Percentiles rank a stretch among this genome's conserved stretches.
These are phyloP conservation scores for Euwallacea similis DNA, from an alignment of 1,140 invertebrate species.

Conservation along the genomic window DNA sequence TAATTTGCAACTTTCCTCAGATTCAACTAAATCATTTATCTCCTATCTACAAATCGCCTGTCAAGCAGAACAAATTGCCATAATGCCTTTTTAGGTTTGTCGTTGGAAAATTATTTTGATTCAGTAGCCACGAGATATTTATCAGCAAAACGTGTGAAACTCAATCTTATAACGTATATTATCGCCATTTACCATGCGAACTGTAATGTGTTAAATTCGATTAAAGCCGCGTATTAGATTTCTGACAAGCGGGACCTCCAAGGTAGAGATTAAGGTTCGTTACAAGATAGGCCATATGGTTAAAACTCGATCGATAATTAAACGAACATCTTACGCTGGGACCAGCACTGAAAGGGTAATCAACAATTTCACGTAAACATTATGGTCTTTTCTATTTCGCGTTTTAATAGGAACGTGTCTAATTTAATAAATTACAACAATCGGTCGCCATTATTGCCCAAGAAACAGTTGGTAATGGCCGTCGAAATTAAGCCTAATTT, in stretches of 20 bases:
- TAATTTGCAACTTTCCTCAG: too few species aligned
- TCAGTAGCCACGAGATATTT: conserved; percentile 34
- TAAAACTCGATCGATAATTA: background rate
- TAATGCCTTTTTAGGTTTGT: conserved; percentile 23
- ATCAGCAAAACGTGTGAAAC: conserved; percentile 38
- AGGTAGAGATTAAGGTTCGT: conserved; percentile 38
- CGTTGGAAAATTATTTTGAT: conserved; percentile 27
- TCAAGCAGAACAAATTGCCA: conserved; percentile 15
- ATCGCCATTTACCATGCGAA: conserved; percentile 39
- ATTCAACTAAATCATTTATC: conserved; percentile 1
- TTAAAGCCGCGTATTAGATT: conserved; percentile 45
- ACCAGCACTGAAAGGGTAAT: background rate
- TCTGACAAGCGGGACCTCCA: conserved; percentile 45
- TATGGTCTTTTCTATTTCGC: conserved; percentile 18
- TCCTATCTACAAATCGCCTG: background rate
- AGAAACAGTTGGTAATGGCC: conserved; percentile 38
- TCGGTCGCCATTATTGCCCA: conserved; percentile 30
- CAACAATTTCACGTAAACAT: conserved; percentile 13
- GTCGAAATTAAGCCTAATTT: conserved; percentile 39
- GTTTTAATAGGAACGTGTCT: conserved; percentile 26
- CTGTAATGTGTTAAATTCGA: conserved; percentile 47
- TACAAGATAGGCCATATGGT: conserved; percentile 21
- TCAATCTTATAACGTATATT: conserved; percentile 34
- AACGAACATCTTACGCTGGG: too few species aligned
- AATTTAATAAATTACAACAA: conserved; percentile 38